phyloP scores from a whole-genome alignment of 2,797 vertebrate species.

The Arrhamphus sclerolepis region DNA sequence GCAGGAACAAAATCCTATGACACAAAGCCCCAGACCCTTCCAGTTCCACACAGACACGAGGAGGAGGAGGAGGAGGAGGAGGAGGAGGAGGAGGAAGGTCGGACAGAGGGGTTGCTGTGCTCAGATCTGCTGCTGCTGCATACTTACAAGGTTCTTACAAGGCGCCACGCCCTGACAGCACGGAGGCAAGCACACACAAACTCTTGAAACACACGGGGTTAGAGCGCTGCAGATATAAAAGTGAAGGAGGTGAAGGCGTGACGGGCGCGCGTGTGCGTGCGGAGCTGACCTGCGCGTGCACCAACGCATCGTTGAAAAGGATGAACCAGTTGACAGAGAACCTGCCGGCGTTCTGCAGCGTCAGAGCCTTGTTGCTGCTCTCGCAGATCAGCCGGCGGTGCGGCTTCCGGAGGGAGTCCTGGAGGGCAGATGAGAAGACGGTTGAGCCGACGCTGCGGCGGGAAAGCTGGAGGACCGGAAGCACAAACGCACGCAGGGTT shows the following conservation, averaged over 20 bases:
- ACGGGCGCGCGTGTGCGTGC: not conserved
- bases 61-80: constrained; percentile 5
- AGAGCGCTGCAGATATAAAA: constrained; percentile 23
- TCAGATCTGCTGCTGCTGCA: constrained; percentile 50
- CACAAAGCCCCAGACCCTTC: constrained; percentile 39
- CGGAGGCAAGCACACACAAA: constrained; percentile 80
- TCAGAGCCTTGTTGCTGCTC: constrained; percentile 92
- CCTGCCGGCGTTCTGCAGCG: constrained; percentile 91
- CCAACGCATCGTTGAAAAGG: constrained; percentile 90
- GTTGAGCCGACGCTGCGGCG: not conserved
- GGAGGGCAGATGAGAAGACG: constrained; percentile 14
- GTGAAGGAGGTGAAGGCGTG: constrained; percentile 4
- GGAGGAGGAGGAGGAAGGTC: constrained; percentile 19
- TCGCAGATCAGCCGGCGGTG: constrained; percentile 92
- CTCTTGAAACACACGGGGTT: constrained; percentile 60
- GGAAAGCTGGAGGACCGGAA: not conserved
- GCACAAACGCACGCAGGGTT: not conserved
- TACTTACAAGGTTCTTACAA: constrained; percentile 86
- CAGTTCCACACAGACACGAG: constrained; percentile 7
- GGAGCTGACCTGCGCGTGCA: constrained; percentile 91
- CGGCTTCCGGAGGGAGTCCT: constrained; percentile 92
- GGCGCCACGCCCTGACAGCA: constrained; percentile 85
- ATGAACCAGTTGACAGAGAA: constrained; percentile 97
- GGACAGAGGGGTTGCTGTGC: constrained; percentile 26
- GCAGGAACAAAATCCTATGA: constrained; percentile 27